phyloP scores from a whole-genome alignment of 2,888 invertebrate genomes.

The Eupithecia dodoneata region DNA sequence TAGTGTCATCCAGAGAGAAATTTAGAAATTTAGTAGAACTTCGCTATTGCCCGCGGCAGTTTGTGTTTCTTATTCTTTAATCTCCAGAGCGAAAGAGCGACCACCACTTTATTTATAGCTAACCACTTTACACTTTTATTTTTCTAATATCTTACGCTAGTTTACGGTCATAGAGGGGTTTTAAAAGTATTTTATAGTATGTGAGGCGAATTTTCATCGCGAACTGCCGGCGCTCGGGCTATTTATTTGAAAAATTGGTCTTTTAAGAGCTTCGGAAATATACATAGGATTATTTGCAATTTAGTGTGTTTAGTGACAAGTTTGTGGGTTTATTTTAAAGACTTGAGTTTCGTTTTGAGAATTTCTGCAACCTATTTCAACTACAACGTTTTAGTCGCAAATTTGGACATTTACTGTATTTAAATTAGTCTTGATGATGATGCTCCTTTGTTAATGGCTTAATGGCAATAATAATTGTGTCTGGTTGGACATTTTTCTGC shows the following conservation, averaged over 20 bases:
- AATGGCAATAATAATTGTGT: too few species aligned
- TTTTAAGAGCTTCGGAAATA: constrained; percentile 29
- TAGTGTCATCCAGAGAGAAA: constrained; percentile 74
- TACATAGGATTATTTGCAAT: constrained; percentile 29
- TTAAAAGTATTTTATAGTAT: constrained; percentile 35
- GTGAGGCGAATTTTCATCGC: constrained; percentile 26
- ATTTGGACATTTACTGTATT: neutral
- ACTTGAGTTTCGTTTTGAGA: neutral
- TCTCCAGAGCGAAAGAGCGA: constrained; percentile 39
- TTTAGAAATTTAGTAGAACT: constrained; percentile 72
- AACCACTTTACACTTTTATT: constrained; percentile 38
- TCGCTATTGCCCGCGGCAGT: constrained; percentile 56
- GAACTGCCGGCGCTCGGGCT: constrained; percentile 18
- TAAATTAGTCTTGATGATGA: too few species aligned
- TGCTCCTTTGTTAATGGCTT: too few species aligned
- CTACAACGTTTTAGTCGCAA: neutral
- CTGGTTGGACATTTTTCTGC: too few species aligned
- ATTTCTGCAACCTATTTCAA: neutral
- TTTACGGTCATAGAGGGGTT: constrained; percentile 26
- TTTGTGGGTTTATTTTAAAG: neutral
- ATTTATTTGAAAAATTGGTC: constrained; percentile 34
- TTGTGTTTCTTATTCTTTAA: constrained; percentile 50
- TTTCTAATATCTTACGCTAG: constrained; percentile 35
- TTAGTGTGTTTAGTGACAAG: constrained; percentile 47
- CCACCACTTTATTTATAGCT: constrained; percentile 40